Base-by-base conservation (phyloP, 2,797 vertebrate species). In the Poecile montanus region DNA sequence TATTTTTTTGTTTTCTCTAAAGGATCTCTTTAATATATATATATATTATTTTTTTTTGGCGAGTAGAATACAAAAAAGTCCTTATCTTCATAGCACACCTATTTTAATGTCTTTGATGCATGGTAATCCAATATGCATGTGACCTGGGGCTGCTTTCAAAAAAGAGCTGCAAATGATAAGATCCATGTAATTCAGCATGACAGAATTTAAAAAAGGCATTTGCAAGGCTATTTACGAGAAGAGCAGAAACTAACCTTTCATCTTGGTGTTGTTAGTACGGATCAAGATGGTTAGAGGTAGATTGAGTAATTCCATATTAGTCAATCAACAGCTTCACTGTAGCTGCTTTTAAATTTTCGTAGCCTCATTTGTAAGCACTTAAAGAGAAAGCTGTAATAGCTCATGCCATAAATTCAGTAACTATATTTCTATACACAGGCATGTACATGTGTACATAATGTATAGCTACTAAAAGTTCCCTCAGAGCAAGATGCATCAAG, bases 61-160 rank as follows among this genome's bases (percentile, higher is more conserved):
- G 51, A 92, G 81, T 96, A 96, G 95, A 97, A 93, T 85, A 95
- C n/a, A 50, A 97, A 96, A 97, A 96, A 95, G 91, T 72, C 93
- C 76, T 91, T 96, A 97, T 98, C 97, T 98, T 92, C 96, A 96
- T 97, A 97, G 95, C 96, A 84, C 83, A 93, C 90, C 97, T 94
- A 94, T 94, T 95, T 96, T 96, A 97, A 97, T 97, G 6, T 92
- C 90, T 98, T 98, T 98, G 97, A 98, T 98, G 97, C 83, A 74
- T 7, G 21, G 72, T 98, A 98, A 97, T 98, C 97, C 94, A 97
- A 97, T 98, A 97, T 97, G 93, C 94, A 96, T 76, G 88, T 92
- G 97, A 98, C 97, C 97, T 90, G 84, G 54, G 95, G 97, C 97
- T 96, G 93, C 88, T 97, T 96, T 96, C 95, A 91, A 92, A 96